These are phyloP conservation scores for Odontesthes bonariensis DNA, from an alignment of 2,113 vertebrate species.

Conservation along the genomic window DNA sequence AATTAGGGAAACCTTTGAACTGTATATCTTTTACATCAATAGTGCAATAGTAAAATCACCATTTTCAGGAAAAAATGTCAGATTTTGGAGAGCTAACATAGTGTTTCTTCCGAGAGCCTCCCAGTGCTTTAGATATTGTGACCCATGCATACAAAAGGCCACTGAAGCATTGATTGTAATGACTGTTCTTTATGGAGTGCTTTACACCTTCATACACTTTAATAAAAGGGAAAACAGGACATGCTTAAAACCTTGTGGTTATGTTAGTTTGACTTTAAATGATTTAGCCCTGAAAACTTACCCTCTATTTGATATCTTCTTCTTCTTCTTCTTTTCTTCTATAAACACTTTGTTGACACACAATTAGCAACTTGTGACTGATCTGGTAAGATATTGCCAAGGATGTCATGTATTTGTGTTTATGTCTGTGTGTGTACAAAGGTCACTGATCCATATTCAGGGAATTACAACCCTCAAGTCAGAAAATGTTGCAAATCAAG, in stretches of 20 bases:
- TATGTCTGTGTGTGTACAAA: not conserved
- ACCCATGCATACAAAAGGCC: not conserved
- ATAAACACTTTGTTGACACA: conserved; percentile 6
- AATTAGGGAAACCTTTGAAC: conserved; percentile 3
- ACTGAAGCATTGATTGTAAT: conserved; percentile 38
- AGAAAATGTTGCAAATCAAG: conserved; percentile 15
- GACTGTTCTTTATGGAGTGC: conserved; percentile 3
- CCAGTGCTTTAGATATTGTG: not conserved
- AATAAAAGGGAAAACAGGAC: conserved; percentile 34
- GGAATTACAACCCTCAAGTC: conserved; percentile 12
- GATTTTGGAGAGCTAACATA: not conserved
- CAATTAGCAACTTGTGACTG: conserved; percentile 13
- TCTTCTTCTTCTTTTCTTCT: too few species aligned
- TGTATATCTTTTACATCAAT: not conserved
- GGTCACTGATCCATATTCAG: conserved; percentile 26
- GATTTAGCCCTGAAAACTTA: conserved; percentile 10
- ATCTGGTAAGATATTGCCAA: conserved; percentile 23
- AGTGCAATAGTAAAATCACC: not conserved
- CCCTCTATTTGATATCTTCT: conserved; percentile 5
- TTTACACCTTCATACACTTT: conserved; percentile 6
- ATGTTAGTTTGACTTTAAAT: conserved; percentile 12
- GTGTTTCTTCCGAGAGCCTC: not conserved
- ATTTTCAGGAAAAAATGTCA: not conserved
- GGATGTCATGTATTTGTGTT: conserved; percentile 1
- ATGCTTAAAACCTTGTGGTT: not conserved